Conservation (phyloP, 1,140 invertebrate species). For the Diorhabda carinulata region DNA sequence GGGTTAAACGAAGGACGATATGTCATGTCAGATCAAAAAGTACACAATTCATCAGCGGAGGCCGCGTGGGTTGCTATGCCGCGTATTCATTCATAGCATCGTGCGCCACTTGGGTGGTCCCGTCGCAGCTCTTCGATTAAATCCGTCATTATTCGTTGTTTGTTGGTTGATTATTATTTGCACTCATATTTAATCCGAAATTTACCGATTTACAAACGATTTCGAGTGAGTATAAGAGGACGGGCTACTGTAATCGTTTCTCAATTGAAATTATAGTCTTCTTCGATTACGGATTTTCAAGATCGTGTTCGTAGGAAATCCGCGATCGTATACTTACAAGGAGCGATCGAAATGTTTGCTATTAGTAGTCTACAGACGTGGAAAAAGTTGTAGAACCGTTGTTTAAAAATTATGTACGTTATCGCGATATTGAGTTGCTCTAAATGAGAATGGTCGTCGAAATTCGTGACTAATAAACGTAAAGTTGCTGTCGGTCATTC, state of each 20-base stretch:
- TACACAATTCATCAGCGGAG: constrained; percentile 39
- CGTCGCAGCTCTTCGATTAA: constrained; percentile 13
- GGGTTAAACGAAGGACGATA: constrained; percentile 28
- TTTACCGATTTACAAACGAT: not conserved
- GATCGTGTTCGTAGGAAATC: too few relatives aligned
- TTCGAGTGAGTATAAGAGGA: not conserved
- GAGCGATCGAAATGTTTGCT: too few relatives aligned
- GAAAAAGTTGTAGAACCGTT: not conserved
- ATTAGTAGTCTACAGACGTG: not conserved
- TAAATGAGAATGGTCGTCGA: not conserved
- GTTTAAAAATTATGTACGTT: not conserved
- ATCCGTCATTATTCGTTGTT: constrained; percentile 14
- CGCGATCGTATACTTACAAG: too few relatives aligned
- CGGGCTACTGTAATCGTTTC: not conserved
- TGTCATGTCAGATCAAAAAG: constrained; percentile 38
- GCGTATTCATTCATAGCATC: constrained; percentile 40
- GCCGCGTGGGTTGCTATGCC: constrained; percentile 38
- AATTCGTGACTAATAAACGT: not conserved
- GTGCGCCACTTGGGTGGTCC: constrained; percentile 40
- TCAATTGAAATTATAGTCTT: not conserved
- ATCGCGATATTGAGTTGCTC: not conserved
- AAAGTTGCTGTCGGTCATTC: not conserved
- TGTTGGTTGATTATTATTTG: constrained; percentile 16
- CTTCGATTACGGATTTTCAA: not conserved
- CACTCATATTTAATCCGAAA: constrained; percentile 1